Percentiles rank a stretch among this genome's conserved stretches.
Evolutionary conservation across 2,888 invertebrate genomes (phyloP).

Genomic region (Hypomecis punctinalis): DNA sequence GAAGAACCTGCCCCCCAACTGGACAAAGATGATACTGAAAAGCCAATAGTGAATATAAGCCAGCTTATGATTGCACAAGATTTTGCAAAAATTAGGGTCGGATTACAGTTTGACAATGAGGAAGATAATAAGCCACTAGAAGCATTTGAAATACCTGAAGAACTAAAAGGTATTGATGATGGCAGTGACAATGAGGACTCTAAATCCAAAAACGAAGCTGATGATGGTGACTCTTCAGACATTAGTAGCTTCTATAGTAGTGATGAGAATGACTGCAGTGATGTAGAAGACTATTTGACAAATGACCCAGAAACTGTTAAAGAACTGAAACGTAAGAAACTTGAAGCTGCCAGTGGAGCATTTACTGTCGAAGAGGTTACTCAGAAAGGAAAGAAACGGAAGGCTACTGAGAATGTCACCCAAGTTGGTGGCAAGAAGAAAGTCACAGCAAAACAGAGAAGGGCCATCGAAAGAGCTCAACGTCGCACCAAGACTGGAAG

Average conservation of each 20-base stretch:
- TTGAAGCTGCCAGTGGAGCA: constrained; percentile 82
- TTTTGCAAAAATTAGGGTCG: constrained; percentile 92
- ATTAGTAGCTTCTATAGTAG: constrained; percentile 89
- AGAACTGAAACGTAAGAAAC: constrained; percentile 76
- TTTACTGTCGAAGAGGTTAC: constrained; percentile 83
- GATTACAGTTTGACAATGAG: constrained; percentile 87
- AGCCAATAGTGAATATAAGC: constrained; percentile 68
- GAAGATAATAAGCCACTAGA: constrained; percentile 87
- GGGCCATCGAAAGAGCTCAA: constrained; percentile 89
- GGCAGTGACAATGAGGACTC: constrained; percentile 62
- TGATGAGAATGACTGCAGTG: constrained; percentile 85
- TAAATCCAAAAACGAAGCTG: constrained; percentile 60
- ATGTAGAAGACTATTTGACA: constrained; percentile 81
- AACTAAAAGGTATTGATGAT: constrained; percentile 77
- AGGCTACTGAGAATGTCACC: constrained; percentile 47
- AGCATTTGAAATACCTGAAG: constrained; percentile 73
- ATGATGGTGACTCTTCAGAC: constrained; percentile 85
- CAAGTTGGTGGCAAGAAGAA: constrained; percentile 76
- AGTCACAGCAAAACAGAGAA: constrained; percentile 90
- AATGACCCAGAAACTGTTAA: constrained; percentile 75
- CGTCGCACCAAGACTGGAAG: constrained; percentile 94
- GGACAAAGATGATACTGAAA: constrained; percentile 55
- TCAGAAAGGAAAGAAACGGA: constrained; percentile 68
- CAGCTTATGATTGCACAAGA: constrained; percentile 89
- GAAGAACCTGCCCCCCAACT: constrained; percentile 52